These are phyloP conservation scores for Dicerorhinus sumatrensis DNA, from an alignment of 2,113 vertebrate genomes.

Conservation along the genomic window DNA sequence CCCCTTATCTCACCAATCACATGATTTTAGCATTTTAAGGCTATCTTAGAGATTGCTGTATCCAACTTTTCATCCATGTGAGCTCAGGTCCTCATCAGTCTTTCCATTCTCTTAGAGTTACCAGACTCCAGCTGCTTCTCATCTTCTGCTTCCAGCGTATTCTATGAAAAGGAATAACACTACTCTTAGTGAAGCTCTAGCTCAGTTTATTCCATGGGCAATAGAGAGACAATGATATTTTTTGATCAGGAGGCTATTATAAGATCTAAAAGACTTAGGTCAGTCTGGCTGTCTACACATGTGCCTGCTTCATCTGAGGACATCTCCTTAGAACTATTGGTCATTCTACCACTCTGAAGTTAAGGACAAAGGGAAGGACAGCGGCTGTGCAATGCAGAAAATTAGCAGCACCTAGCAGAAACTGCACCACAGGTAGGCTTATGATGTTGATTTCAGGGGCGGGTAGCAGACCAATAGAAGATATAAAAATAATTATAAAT, in stretches of 20 bases:
- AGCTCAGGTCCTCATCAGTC: accelerated
- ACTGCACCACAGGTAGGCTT: not conserved
- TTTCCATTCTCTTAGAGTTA: not conserved
- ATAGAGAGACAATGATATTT: not conserved
- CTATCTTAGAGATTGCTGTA: not conserved
- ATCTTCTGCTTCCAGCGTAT: not conserved
- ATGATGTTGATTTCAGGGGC: not conserved
- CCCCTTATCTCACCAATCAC: too few relatives aligned
- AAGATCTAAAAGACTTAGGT: not conserved
- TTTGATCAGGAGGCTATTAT: not conserved
- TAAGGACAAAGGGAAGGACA: not conserved
- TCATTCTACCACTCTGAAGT: not conserved
- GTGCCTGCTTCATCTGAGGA: not conserved
- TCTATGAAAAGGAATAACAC: not conserved
- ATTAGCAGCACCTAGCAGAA: not conserved
- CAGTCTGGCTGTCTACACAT: not conserved
- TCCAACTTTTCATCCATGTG: not conserved
- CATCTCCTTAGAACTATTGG: not conserved
- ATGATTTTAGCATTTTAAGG: not conserved
- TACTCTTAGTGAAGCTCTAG: not conserved
- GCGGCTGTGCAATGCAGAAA: not conserved
- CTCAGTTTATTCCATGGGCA: not conserved
- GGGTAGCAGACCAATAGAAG: not conserved
- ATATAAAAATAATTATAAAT: not conserved
- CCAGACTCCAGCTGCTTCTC: not conserved